phyloP scores from a whole-genome alignment of 2,888 invertebrate genomes.

The Stenchaetothrips biformis region DNA sequence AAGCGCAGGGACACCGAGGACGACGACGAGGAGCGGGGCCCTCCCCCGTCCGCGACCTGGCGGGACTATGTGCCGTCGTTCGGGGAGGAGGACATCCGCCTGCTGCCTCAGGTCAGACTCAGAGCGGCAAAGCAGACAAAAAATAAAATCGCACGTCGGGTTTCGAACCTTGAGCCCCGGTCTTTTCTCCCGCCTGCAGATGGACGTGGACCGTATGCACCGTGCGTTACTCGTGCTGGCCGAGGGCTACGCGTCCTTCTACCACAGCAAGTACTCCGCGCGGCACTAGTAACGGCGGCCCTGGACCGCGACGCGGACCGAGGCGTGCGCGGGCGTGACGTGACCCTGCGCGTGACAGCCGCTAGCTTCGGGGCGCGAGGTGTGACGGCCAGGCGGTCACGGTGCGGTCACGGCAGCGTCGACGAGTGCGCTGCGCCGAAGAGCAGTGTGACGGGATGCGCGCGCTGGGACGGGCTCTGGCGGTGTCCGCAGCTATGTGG shows the following conservation, averaged over 20 bases:
- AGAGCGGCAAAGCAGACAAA: background rate
- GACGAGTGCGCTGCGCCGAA: background rate
- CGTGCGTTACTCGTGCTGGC: constrained; percentile 34
- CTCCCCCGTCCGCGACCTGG: background rate
- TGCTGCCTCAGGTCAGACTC: background rate
- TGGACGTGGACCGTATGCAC: constrained; percentile 33
- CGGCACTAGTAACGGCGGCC: too few relatives aligned
- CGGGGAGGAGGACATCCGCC: constrained; percentile 6
- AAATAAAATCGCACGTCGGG: background rate
- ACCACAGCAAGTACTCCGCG: constrained; percentile 31
- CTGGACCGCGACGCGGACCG: background rate
- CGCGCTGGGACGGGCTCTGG: background rate
- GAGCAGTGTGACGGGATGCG: background rate
- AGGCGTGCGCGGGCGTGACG: background rate
- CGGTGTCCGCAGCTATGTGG: constrained; percentile 26
- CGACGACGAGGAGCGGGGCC: constrained; percentile 27
- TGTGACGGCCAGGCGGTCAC: constrained; percentile 7
- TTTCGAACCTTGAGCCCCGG: background rate
- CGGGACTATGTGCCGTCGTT: background rate
- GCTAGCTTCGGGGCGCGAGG: background rate
- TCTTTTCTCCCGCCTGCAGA: background rate
- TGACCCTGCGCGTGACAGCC: background rate
- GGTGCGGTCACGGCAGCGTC: background rate
- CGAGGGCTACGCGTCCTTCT: constrained; percentile 36
- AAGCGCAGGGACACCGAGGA: constrained; percentile 25